These are phyloP conservation scores for Phortica variegata DNA, from an alignment of 1,140 invertebrate species.

Conservation along the genomic window DNA sequence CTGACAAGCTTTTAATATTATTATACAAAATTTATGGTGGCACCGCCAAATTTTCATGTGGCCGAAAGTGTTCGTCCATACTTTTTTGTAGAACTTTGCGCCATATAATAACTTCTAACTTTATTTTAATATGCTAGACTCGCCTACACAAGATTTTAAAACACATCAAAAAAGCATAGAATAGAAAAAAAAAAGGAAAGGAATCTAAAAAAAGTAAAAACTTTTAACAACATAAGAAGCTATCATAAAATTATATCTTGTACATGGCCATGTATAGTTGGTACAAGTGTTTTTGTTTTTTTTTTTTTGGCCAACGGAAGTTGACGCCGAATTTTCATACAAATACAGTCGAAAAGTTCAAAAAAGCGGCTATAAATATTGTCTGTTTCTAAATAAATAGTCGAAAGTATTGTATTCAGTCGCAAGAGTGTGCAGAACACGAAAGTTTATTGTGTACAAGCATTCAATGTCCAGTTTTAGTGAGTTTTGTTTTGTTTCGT, in stretches of 20 bases:
- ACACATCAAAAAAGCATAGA: not conserved
- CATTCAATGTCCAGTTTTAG: not conserved
- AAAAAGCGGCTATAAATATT: conserved; percentile 51
- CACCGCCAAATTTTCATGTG: too few relatives aligned
- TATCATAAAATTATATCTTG: too few relatives aligned
- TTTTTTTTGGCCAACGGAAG: not conserved
- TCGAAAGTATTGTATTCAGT: conserved; percentile 7
- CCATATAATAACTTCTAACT: too few relatives aligned
- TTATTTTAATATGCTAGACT: too few relatives aligned
- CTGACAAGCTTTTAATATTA: too few relatives aligned
- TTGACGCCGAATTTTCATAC: conserved; percentile 5
- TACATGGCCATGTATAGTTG: too few relatives aligned
- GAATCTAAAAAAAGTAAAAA: not conserved
- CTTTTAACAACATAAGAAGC: not conserved
- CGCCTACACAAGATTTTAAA: conserved; percentile 4
- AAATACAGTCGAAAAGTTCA: conserved; percentile 15
- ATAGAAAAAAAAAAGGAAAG: not conserved
- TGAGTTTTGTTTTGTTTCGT: conserved; percentile 6
- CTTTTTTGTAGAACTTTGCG: too few relatives aligned
- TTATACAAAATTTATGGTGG: too few relatives aligned
- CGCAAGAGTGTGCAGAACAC: too few relatives aligned
- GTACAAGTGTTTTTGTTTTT: not conserved
- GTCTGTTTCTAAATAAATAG: conserved; percentile 53
- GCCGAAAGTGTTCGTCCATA: too few relatives aligned
- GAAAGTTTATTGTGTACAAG: conserved; percentile 18